Evolutionary conservation across 2,113 vertebrate genomes (phyloP).

Genomic region (Mustela lutreola): DNA sequence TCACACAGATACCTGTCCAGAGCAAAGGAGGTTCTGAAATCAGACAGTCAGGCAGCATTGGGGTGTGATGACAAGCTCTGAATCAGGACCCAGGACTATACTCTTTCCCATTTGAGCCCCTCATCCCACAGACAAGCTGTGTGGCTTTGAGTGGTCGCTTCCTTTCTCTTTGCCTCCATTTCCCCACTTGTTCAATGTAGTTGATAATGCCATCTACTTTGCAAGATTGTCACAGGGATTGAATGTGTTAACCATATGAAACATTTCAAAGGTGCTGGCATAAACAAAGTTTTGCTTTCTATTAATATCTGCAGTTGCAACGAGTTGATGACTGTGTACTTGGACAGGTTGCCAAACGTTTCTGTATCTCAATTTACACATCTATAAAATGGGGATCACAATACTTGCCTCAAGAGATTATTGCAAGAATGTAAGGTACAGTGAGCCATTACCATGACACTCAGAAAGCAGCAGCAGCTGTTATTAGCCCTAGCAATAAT

Average conservation of each 20-base stretch:
- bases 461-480: neutral
- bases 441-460: neutral
- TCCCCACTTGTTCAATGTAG: neutral
- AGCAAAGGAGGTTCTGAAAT: neutral
- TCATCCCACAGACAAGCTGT: accelerated
- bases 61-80: neutral
- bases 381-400: neutral
- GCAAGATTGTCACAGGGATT: neutral
- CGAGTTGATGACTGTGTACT: neutral
- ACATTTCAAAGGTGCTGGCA: neutral
- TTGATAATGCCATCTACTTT: neutral
- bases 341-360: neutral
- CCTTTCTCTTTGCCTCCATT: neutral
- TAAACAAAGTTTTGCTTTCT: neutral
- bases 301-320: neutral
- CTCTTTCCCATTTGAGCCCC: neutral
- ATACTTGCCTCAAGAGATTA: neutral
- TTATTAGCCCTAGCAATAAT: neutral
- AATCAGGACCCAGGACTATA: neutral
- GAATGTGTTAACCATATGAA: neutral
- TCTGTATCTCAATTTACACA: neutral
- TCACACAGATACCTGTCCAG: neutral
- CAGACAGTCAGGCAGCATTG: neutral
- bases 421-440: neutral
- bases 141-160: neutral